These are phyloP conservation scores for Physella acuta DNA, from an alignment of 1,140 invertebrate genomes.

Conservation along the genomic window DNA sequence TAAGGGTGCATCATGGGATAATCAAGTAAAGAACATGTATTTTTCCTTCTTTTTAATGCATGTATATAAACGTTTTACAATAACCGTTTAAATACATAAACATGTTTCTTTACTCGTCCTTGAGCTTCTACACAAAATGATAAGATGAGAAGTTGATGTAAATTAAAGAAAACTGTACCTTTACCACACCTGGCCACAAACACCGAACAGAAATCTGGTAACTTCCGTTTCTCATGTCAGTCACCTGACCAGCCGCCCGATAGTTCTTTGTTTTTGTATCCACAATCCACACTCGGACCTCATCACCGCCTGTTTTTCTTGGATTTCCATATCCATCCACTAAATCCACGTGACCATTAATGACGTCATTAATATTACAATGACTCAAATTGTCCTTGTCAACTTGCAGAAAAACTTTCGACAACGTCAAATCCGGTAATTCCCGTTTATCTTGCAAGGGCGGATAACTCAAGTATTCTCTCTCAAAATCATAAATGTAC, in stretches of 20 bases:
- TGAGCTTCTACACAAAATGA: too few relatives aligned
- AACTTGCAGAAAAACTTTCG: neutral
- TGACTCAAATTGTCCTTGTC: too few relatives aligned
- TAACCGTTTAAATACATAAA: too few relatives aligned
- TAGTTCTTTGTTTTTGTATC: neutral
- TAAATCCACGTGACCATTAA: slow-evolving; percentile 3
- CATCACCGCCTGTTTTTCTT: slow-evolving; percentile 3
- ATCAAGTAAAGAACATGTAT: too few relatives aligned
- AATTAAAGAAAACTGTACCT: too few relatives aligned
- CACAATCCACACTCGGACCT: slow-evolving; percentile 11
- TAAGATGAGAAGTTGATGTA: too few relatives aligned
- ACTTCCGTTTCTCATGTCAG: slow-evolving; percentile 14
- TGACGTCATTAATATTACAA: neutral
- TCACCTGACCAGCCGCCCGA: slow-evolving; percentile 2
- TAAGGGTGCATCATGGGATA: too few relatives aligned
- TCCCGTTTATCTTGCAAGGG: neutral
- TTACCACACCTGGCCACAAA: neutral
- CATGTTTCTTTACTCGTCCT: too few relatives aligned
- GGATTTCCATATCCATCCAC: neutral
- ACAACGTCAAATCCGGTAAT: slow-evolving; percentile 4
- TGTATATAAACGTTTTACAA: too few relatives aligned
- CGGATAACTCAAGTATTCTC: neutral
- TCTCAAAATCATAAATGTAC: slow-evolving; percentile 10
- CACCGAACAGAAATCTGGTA: slow-evolving; percentile 1
- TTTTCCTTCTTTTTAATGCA: too few relatives aligned